Evolutionary conservation across 2,797 vertebrate genomes (phyloP).

Genomic region (Acanthopagrus latus): DNA sequence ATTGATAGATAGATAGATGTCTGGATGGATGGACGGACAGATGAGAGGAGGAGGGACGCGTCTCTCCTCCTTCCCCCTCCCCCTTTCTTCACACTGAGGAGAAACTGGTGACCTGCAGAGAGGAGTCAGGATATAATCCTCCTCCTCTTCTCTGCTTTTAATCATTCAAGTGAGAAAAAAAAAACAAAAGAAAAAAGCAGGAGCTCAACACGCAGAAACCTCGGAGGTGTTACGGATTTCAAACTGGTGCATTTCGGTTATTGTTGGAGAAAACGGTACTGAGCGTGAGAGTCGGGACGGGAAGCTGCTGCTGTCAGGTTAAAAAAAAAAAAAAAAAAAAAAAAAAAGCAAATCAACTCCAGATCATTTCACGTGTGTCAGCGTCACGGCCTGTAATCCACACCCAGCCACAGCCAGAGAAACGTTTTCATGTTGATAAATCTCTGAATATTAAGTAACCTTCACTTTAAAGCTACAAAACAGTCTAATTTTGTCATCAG

Average conservation of each 20-base stretch:
- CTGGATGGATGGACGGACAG: neutral
- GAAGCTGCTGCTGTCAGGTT: slow-evolving; percentile 29
- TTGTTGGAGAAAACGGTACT: slow-evolving; percentile 44
- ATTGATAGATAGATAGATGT: neutral
- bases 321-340: too few species aligned
- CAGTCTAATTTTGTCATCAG: too few species aligned
- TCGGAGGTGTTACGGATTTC: slow-evolving; percentile 16
- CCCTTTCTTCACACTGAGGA: slow-evolving; percentile 3
- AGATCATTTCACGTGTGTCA: neutral
- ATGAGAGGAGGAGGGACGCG: slow-evolving; percentile 9
- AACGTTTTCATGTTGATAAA: neutral
- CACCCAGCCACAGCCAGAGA: too few species aligned
- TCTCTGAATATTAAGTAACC: too few species aligned
- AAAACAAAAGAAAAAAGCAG: too few species aligned
- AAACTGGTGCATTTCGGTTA: slow-evolving; percentile 31
- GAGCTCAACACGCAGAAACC: neutral
- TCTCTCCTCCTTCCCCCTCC: slow-evolving; percentile 10
- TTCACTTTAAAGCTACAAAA: neutral
- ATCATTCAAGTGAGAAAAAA: neutral
- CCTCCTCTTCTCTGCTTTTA: slow-evolving; percentile 24
- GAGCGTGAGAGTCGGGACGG: neutral
- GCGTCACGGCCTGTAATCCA: neutral
- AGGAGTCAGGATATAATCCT: neutral
- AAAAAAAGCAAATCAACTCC: neutral
- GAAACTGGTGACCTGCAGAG: slow-evolving; percentile 34